A percentile compares a stretch with the other conserved stretches of the same genome.
phyloP scores from a whole-genome alignment of 2,113 vertebrate species.

The Mus pahari region DNA sequence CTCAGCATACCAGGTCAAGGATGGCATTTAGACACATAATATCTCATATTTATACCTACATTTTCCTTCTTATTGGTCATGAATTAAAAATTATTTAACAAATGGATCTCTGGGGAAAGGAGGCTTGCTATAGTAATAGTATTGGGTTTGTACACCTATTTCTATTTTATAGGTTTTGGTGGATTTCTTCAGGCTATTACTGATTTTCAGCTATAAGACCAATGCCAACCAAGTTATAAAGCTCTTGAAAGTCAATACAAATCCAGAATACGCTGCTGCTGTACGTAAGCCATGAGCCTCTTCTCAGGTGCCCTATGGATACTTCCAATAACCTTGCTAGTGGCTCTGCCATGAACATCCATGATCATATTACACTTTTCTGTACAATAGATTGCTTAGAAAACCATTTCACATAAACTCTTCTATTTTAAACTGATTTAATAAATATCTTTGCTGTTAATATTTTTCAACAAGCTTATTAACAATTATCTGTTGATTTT shows the following conservation, averaged over 20 bases:
- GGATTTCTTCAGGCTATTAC: not conserved
- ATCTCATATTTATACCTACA: not conserved
- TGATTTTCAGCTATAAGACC: not conserved
- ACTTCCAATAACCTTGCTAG: not conserved
- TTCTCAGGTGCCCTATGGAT: not conserved
- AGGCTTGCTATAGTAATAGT: not conserved
- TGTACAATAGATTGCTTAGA: not conserved
- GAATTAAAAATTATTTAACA: not conserved
- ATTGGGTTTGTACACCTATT: not conserved
- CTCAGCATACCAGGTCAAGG: not conserved
- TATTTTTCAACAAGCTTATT: not conserved
- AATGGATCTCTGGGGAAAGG: not conserved
- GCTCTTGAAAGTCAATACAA: not conserved
- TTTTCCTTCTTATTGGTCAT: not conserved
- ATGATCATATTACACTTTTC: not conserved
- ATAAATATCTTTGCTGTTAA: not conserved
- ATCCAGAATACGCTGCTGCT: not conserved
- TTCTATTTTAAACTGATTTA: not conserved
- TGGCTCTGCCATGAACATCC: not conserved
- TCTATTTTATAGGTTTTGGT: not conserved
- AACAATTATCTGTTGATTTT: not conserved
- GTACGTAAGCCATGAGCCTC: not conserved
- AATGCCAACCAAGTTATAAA: not conserved
- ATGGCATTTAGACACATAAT: not conserved
- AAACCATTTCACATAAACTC: not conserved